These are phyloP conservation scores for Bryconaethiops microstoma DNA, from an alignment of 2,797 vertebrate species.

Conservation along the genomic window DNA sequence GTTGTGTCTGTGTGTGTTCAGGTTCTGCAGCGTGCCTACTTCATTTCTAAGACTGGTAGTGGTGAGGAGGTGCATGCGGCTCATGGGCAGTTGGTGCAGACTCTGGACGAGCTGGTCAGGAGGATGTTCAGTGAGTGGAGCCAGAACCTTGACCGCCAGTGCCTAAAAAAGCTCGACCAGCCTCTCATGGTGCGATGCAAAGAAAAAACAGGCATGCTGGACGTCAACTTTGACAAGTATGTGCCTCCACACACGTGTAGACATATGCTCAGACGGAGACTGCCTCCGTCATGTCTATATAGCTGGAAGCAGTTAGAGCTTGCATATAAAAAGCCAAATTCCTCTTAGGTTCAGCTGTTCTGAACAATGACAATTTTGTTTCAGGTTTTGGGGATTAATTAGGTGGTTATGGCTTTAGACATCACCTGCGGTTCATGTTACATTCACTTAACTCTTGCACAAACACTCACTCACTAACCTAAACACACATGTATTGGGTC, in stretches of 20 bases:
- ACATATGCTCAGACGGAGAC: background rate
- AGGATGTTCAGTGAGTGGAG: slow-evolving; percentile 80
- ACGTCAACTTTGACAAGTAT: slow-evolving; percentile 87
- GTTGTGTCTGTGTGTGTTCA: slow-evolving; percentile 55
- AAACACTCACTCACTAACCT: slow-evolving; percentile 16
- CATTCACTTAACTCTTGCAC: slow-evolving; percentile 3
- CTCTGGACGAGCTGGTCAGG: slow-evolving; percentile 80
- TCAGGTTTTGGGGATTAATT: slow-evolving; percentile 1
- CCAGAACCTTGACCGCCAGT: slow-evolving; percentile 74
- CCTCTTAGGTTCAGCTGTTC: slow-evolving; percentile 17
- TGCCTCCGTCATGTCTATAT: slow-evolving; percentile 5
- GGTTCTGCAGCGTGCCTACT: slow-evolving; percentile 76
- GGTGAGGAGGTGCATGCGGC: slow-evolving; percentile 68
- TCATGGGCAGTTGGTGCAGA: slow-evolving; percentile 73
- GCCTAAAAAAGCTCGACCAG: slow-evolving; percentile 75
- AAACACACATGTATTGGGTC: background rate
- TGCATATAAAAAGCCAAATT: slow-evolving; percentile 16
- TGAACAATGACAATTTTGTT: slow-evolving; percentile 11
- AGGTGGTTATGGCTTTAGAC: slow-evolving; percentile 5
- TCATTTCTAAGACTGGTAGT: slow-evolving; percentile 73
- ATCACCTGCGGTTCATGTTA: slow-evolving; percentile 1
- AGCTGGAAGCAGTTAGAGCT: slow-evolving; percentile 26
- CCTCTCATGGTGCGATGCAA: slow-evolving; percentile 77
- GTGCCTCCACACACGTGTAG: slow-evolving; percentile 15
- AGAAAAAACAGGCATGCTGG: slow-evolving; percentile 74